Evolutionary conservation across 2,888 invertebrate species (phyloP).

Genomic region (Quadriops clusia): DNA sequence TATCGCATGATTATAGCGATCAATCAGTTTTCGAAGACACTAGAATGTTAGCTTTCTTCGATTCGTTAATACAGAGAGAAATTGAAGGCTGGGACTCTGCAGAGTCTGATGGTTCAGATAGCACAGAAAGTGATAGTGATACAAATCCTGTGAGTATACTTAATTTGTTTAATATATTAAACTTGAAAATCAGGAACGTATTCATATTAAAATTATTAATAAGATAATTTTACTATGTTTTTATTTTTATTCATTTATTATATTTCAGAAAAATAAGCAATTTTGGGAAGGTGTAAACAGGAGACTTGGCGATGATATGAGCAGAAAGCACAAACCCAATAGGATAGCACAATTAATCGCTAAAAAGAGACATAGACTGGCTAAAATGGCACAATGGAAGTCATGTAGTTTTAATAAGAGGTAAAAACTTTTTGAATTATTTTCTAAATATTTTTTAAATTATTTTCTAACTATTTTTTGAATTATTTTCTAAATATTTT

Average conservation of each 20-base stretch:
- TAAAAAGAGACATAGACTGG: conserved; percentile 54
- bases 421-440: too few species aligned
- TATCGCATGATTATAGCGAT: conserved; percentile 80
- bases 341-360: conserved; percentile 62
- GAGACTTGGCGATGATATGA: conserved; percentile 32
- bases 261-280: conserved; percentile 12
- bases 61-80: conserved; percentile 83
- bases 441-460: too few species aligned
- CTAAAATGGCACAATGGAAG: conserved; percentile 50
- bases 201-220: background rate
- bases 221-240: background rate
- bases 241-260: conserved; percentile 2
- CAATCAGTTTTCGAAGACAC: conserved; percentile 84
- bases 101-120: conserved; percentile 24
- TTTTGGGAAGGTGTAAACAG: too few species aligned
- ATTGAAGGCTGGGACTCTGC: conserved; percentile 58
- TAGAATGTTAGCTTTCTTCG: conserved; percentile 94
- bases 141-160: conserved; percentile 5
- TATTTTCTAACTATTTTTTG: too few species aligned
- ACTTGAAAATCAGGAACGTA: conserved; percentile 1
- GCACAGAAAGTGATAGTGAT: conserved; percentile 29
- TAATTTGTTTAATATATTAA: too few species aligned
- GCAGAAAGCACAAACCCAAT: conserved; percentile 39
- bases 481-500: too few species aligned
- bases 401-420: conserved; percentile 33